These are phyloP conservation scores for Dorcus parallelipipedus DNA, from an alignment of 2,888 invertebrate genomes.

Conservation along the genomic window DNA sequence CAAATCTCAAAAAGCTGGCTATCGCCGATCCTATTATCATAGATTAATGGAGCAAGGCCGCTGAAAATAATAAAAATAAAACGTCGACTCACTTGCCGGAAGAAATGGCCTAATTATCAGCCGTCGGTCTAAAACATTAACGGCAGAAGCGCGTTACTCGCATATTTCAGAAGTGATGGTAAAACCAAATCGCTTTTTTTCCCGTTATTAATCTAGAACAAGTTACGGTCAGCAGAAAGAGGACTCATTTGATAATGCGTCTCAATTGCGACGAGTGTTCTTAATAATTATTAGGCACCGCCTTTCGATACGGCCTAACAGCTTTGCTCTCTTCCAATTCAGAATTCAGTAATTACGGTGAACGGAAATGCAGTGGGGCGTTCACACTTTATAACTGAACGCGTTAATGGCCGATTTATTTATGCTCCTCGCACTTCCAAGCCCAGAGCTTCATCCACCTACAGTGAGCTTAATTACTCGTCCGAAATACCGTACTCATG, in stretches of 20 bases:
- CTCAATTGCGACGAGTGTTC: slow-evolving; percentile 12
- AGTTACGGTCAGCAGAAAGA: slow-evolving; percentile 45
- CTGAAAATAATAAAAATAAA: slow-evolving; percentile 39
- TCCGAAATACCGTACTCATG: no score
- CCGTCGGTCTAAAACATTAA: slow-evolving; percentile 17
- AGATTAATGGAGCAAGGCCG: slow-evolving; percentile 50
- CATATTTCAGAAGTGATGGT: slow-evolving; percentile 20
- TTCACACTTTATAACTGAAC: slow-evolving; percentile 9
- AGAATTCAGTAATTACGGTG: slow-evolving; percentile 11
- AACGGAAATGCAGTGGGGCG: slow-evolving; percentile 16
- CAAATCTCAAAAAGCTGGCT: slow-evolving; percentile 17
- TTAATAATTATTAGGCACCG: slow-evolving; percentile 15
- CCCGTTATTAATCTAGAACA: slow-evolving; percentile 39
- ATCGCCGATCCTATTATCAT: slow-evolving; percentile 35
- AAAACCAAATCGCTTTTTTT: slow-evolving; percentile 19
- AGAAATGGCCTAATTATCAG: slow-evolving; percentile 16
- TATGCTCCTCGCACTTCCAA: no score
- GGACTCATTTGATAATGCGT: slow-evolving; percentile 25
- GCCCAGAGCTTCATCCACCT: no score
- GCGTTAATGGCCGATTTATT: background rate
- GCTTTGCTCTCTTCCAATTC: slow-evolving; percentile 8
- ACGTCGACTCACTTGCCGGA: slow-evolving; percentile 23
- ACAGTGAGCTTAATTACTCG: no score
- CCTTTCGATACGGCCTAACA: slow-evolving; percentile 8
- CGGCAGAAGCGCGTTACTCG: slow-evolving; percentile 27